Percentiles rank a stretch among this genome's conserved stretches.
Conservation (phyloP, 2,888 invertebrate genomes). For the Piscicola geometra region DNA sequence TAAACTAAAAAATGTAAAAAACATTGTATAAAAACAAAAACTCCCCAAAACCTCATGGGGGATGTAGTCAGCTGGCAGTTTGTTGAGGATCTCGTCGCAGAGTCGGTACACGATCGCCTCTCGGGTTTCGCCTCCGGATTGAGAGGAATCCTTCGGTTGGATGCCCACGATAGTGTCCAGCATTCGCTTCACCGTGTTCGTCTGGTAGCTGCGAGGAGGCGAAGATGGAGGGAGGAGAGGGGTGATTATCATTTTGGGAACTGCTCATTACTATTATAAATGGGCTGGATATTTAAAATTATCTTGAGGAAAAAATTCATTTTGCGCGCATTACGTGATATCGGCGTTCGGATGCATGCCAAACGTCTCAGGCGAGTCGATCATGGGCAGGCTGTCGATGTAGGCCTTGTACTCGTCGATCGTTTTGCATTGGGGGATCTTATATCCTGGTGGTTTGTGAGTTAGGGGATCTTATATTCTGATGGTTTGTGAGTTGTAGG, state of each 20-base stretch:
- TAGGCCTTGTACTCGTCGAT: constrained; percentile 52
- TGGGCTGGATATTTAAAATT: too few relatives aligned
- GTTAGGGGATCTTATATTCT: too few relatives aligned
- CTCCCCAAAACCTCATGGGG: constrained; percentile 48
- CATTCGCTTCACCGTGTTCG: constrained; percentile 53
- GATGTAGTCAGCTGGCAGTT: constrained; percentile 54
- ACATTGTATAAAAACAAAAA: too few relatives aligned
- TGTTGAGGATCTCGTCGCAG: constrained; percentile 55
- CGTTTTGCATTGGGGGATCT: constrained; percentile 53
- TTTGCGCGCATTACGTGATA: constrained; percentile 56
- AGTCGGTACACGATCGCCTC: constrained; percentile 55
- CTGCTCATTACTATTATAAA: too few relatives aligned
- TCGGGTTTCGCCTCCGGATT: constrained; percentile 54
- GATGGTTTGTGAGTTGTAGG: too few relatives aligned
- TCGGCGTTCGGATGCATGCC: constrained; percentile 57
- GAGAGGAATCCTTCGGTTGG: constrained; percentile 55
- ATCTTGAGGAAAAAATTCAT: too few relatives aligned
- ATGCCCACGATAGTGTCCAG: constrained; percentile 54
- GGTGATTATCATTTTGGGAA: too few relatives aligned
- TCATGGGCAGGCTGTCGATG: constrained; percentile 51
- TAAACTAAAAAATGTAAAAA: too few relatives aligned
- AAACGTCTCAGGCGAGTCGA: constrained; percentile 56
- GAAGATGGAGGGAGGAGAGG: too few relatives aligned
- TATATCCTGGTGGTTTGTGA: constrained; percentile 49
- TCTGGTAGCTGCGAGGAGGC: constrained; percentile 51